These are phyloP conservation scores for Drosophila infuscata DNA, from an alignment of 2,888 invertebrate species.

Conservation along the genomic window DNA sequence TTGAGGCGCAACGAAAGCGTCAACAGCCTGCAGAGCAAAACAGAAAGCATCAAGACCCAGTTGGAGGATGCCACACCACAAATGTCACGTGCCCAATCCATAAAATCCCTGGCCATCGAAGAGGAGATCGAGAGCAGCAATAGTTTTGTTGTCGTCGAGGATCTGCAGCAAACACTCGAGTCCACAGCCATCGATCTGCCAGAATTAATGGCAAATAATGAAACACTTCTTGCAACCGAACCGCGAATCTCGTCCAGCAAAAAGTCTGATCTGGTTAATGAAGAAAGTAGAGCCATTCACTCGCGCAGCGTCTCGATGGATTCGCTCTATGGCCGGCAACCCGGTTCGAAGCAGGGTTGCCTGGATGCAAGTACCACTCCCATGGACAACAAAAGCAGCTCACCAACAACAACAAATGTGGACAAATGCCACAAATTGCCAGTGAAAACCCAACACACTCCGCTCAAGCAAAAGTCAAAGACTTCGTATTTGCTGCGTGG, in stretches of 20 bases:
- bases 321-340: slow-evolving; percentile 73
- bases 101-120: slow-evolving; percentile 85
- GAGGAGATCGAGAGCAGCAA: slow-evolving; percentile 82
- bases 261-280: slow-evolving; percentile 20
- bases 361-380: slow-evolving; percentile 70
- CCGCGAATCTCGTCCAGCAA: slow-evolving; percentile 13
- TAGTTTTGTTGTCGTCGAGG: slow-evolving; percentile 71
- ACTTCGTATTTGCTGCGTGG: slow-evolving; percentile 81
- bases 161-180: slow-evolving; percentile 51
- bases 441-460: slow-evolving; percentile 62
- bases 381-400: slow-evolving; percentile 80
- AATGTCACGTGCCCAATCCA: slow-evolving; percentile 81
- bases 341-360: slow-evolving; percentile 62
- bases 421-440: slow-evolving; percentile 27
- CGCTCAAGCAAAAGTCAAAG: slow-evolving; percentile 83
- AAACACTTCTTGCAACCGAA: not conserved
- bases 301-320: slow-evolving; percentile 74
- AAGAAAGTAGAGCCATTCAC: slow-evolving; percentile 30
- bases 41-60: slow-evolving; percentile 79
- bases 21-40: slow-evolving; percentile 75
- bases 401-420: slow-evolving; percentile 70
- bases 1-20: slow-evolving; percentile 72
- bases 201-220: slow-evolving; percentile 14
- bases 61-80: slow-evolving; percentile 73
- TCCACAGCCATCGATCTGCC: slow-evolving; percentile 13